These are phyloP conservation scores for Silvanus unidentatus DNA, from an alignment of 2,888 invertebrate species.

Conservation along the genomic window DNA sequence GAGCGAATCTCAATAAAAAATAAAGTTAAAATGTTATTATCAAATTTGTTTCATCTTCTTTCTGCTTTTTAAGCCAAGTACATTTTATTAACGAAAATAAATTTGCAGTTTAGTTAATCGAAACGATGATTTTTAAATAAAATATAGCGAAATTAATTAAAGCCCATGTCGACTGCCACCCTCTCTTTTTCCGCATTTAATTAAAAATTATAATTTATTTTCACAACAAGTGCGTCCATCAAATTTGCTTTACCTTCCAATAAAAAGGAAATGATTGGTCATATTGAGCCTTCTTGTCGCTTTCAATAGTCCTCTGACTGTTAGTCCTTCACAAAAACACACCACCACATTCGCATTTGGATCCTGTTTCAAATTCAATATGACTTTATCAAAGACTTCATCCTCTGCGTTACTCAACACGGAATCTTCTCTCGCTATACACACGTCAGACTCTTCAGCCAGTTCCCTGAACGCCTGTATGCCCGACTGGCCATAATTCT, in stretches of 20 bases:
- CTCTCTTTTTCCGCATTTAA: too few species aligned
- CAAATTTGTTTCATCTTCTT: too few species aligned
- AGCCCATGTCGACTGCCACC: too few species aligned
- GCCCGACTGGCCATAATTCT: slow-evolving; percentile 71
- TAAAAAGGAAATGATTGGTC: slow-evolving; percentile 56
- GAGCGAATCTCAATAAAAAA: too few species aligned
- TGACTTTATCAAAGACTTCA: slow-evolving; percentile 51
- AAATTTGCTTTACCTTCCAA: slow-evolving; percentile 55
- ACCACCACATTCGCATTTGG: slow-evolving; percentile 58
- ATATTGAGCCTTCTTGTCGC: slow-evolving; percentile 55
- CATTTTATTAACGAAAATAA: too few species aligned
- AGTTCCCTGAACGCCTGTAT: slow-evolving; percentile 68
- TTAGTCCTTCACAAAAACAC: slow-evolving; percentile 75
- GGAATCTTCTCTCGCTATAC: slow-evolving; percentile 64
- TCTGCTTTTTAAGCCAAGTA: too few species aligned
- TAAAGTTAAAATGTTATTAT: too few species aligned
- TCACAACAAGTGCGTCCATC: too few species aligned
- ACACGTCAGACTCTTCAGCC: slow-evolving; percentile 60
- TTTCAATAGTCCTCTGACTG: slow-evolving; percentile 58
- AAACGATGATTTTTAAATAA: too few species aligned
- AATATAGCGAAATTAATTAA: too few species aligned
- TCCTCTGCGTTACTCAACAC: slow-evolving; percentile 56
- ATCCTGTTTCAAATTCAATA: slow-evolving; percentile 52
- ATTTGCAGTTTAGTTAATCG: too few species aligned
- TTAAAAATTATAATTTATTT: too few species aligned